Percentiles rank a stretch among this genome's conserved stretches.
These are phyloP conservation scores for Montipora efflorescens DNA, from an alignment of 64 coral and sea anemone genomes.

Conservation along the genomic window DNA sequence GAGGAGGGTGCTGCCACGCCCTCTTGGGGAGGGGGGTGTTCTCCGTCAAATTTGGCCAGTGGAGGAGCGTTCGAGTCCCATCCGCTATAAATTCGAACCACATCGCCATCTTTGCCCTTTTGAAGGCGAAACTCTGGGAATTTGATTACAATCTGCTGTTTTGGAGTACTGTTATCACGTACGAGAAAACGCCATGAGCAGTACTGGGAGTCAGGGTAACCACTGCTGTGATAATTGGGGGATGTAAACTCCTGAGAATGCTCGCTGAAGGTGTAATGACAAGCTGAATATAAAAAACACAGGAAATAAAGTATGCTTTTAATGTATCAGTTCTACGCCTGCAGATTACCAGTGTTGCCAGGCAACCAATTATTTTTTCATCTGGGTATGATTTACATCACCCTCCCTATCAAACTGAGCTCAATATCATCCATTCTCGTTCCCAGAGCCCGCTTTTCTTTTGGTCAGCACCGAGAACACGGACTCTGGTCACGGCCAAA, in stretches of 20 bases:
- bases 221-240: neutral
- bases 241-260: constrained; percentile 23
- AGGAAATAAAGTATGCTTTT: neutral
- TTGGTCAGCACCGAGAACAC: no score
- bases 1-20: neutral
- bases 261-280: constrained; percentile 36
- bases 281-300: neutral
- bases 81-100: constrained; percentile 3
- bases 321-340: no score
- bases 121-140: constrained; percentile 22
- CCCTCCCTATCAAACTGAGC: no score
- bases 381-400: no score
- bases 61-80: neutral
- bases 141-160: constrained; percentile 16
- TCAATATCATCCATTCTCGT: no score
- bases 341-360: no score
- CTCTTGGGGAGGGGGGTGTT: neutral
- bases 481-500: no score
- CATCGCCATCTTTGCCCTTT: constrained; percentile 2
- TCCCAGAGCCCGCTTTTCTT: no score
- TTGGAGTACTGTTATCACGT: neutral
- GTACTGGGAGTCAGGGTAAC: constrained; percentile 12
- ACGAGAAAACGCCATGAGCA: constrained; percentile 27
- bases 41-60: constrained; percentile 3
- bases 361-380: no score